Percentiles rank a stretch among this genome's conserved stretches.
Conservation (phyloP, 2,797 vertebrate species). For the Etheostoma perlongum region DNA sequence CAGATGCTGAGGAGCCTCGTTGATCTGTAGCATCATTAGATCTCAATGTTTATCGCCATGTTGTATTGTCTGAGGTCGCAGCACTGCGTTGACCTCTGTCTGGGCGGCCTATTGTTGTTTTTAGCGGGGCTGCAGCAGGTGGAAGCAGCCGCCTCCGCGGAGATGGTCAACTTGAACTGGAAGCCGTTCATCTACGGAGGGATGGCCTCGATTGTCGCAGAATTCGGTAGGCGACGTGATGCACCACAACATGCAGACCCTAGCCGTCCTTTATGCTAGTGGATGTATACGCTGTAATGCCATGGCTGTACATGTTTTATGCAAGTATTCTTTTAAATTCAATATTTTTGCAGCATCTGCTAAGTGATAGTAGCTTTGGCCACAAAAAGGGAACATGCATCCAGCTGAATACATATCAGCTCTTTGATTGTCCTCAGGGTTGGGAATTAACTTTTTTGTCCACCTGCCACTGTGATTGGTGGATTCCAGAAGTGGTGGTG, state of each 20-base stretch:
- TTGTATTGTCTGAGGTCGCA: constrained; percentile 74
- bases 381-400: neutral
- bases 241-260: constrained; percentile 48
- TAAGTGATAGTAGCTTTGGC: neutral
- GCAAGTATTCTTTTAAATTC: neutral
- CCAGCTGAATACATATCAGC: constrained; percentile 14
- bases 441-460: too few species aligned
- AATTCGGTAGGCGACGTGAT: constrained; percentile 88
- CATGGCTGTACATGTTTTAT: neutral
- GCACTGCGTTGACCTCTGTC: constrained; percentile 77
- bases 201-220: constrained; percentile 96
- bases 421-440: neutral
- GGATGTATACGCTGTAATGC: neutral
- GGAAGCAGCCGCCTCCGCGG: constrained; percentile 84
- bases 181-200: constrained; percentile 98
- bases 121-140: constrained; percentile 86
- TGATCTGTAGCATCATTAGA: constrained; percentile 50
- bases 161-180: constrained; percentile 94
- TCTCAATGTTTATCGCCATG: constrained; percentile 74
- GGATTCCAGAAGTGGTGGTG: too few species aligned
- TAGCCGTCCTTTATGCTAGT: neutral
- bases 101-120: constrained; percentile 78
- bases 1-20: constrained; percentile 72
- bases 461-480: too few species aligned
- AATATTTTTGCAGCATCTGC: constrained; percentile 1